A percentile compares a stretch with the other conserved stretches of the same genome.
phyloP scores from a whole-genome alignment of 2,888 invertebrate species.

The Aradus depressus region DNA sequence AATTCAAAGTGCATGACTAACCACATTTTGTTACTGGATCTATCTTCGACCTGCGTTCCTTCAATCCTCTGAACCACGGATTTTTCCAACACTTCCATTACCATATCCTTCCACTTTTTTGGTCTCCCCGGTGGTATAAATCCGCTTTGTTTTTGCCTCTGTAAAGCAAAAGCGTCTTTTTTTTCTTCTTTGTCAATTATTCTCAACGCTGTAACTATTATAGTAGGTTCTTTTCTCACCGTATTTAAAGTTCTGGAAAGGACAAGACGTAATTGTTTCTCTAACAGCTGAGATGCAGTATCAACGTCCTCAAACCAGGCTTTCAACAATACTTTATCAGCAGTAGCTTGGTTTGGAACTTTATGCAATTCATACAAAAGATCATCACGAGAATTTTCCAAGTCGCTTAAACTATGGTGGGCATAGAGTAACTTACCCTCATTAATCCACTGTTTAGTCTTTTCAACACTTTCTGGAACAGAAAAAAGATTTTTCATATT shows the following conservation, averaged over 20 bases:
- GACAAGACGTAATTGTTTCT: constrained; percentile 84
- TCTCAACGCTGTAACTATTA: constrained; percentile 88
- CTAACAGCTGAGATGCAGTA: constrained; percentile 72
- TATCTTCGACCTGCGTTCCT: constrained; percentile 87
- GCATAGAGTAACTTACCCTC: constrained; percentile 91
- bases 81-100: constrained; percentile 67
- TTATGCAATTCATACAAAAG: constrained; percentile 87
- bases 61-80: constrained; percentile 77
- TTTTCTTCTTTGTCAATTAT: constrained; percentile 96
- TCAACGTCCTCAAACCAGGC: constrained; percentile 95
- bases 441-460: constrained; percentile 85
- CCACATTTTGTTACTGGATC: constrained; percentile 89
- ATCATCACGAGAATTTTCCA: constrained; percentile 95
- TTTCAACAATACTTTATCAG: constrained; percentile 84
- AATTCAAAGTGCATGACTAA: constrained; percentile 85
- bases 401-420: constrained; percentile 88
- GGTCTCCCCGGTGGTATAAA: constrained; percentile 76
- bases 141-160: constrained; percentile 35
- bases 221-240: constrained; percentile 85
- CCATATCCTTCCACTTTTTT: constrained; percentile 79
- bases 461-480: constrained; percentile 90
- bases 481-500: constrained; percentile 97
- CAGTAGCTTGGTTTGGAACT: constrained; percentile 77
- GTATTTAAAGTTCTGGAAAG: constrained; percentile 84
- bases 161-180: constrained; percentile 75